Evolutionary conservation across 2,113 vertebrate genomes (phyloP).

Genomic region (Cyprinodon brontotheroides): DNA sequence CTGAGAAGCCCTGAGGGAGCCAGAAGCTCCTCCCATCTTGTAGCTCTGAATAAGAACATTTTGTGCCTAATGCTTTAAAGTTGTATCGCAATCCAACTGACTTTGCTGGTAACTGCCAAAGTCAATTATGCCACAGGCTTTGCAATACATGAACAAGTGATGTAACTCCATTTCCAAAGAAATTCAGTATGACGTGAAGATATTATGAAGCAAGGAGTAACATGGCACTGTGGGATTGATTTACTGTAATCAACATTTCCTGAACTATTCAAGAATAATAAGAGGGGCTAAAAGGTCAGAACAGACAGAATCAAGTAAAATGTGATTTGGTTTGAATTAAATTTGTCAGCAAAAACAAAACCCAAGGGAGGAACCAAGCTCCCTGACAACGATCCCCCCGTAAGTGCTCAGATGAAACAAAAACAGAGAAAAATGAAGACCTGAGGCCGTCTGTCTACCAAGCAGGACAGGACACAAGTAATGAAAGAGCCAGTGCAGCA

Average conservation of each 20-base stretch:
- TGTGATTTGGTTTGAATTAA: not conserved
- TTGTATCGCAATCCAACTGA: constrained; percentile 40
- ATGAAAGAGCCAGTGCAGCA: constrained; percentile 10
- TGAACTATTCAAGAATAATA: constrained; percentile 1
- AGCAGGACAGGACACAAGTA: constrained; percentile 18
- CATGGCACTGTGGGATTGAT: constrained; percentile 18
- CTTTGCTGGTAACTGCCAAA: constrained; percentile 34
- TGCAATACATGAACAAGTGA: constrained; percentile 8
- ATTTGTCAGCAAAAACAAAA: constrained; percentile 67
- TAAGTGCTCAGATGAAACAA: constrained; percentile 17
- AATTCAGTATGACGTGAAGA: constrained; percentile 19
- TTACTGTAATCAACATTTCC: constrained; percentile 25
- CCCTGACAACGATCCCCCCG: constrained; percentile 5
- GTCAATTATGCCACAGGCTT: constrained; percentile 33
- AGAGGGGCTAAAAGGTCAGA: not conserved
- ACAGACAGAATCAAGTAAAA: not conserved
- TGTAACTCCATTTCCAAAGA: not conserved
- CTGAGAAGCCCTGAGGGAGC: constrained; percentile 5
- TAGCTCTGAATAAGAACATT: not conserved
- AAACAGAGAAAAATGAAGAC: constrained; percentile 49
- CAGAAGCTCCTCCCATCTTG: constrained; percentile 17
- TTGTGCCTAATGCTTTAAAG: constrained; percentile 29
- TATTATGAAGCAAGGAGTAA: not conserved
- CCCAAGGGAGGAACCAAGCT: constrained; percentile 2
- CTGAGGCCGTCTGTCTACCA: constrained; percentile 7